phyloP scores from a whole-genome alignment of 2,113 vertebrate genomes.

The Carassius auratus region DNA sequence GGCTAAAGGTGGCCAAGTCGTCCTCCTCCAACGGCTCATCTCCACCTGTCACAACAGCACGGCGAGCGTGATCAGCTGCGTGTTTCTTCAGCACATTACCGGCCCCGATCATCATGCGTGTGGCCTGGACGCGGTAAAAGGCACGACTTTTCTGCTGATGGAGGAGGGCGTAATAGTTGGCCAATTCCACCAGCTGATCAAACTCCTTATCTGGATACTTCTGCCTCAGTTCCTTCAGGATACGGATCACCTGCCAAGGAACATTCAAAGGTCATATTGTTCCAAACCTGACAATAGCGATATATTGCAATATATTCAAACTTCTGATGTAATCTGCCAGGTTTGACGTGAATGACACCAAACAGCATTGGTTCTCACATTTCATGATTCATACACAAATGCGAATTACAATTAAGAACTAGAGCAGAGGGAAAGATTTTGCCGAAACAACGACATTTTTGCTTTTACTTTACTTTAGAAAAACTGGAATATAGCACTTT shows the following conservation, averaged over 20 bases:
- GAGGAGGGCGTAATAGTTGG: conserved; percentile 91
- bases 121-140: conserved; percentile 84
- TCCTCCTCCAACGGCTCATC: conserved; percentile 65
- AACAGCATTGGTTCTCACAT: neutral
- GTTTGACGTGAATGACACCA: neutral
- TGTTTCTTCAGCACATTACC: conserved; percentile 93
- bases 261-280: neutral
- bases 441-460: neutral
- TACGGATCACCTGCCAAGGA: conserved; percentile 83
- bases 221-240: conserved; percentile 95
- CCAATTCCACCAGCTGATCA: conserved; percentile 91
- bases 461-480: neutral
- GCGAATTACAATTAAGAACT: neutral
- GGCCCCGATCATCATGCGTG: conserved; percentile 86
- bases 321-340: neutral
- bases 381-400: neutral
- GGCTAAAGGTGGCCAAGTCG: conserved; percentile 78
- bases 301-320: neutral
- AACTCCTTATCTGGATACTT: conserved; percentile 93
- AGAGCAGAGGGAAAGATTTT: neutral
- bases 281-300: neutral
- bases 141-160: conserved; percentile 98
- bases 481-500: neutral
- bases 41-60: conserved; percentile 59
- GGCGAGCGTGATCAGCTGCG: conserved; percentile 83